Evolutionary conservation across 2,888 invertebrate species (phyloP), one percentile per base, ranked within the genome.

Genomic region (Nyleta sp.): DNA sequence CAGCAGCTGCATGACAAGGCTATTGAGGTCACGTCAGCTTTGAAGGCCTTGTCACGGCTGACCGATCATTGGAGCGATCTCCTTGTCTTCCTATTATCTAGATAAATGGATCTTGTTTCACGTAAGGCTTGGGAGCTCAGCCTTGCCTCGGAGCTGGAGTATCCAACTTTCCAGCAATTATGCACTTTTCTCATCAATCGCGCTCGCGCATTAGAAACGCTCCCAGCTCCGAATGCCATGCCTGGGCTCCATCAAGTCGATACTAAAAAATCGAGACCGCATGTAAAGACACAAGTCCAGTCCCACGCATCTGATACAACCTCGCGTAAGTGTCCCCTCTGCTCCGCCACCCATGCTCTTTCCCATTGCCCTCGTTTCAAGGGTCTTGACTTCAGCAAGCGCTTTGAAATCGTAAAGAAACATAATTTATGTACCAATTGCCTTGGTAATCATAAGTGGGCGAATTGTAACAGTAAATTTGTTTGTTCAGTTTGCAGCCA

Each of bases 91-190:
- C 42, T 78, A 15, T 55, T 70, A 0, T 35, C 74, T 6, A 52
- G 60, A 2, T 72, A 65, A 55, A 42, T 81, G 2, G 78, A 79
- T n/a, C 28, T 65, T 35, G 33, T 40, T 0, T 68, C 75, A 7
- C 67, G 81, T 1, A 31, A 60, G n/a, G 77, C 73, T 11, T 81
- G 80, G 80, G 78, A 81, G 42, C 15, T 50, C 5, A 18, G 20
- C 11, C 7, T 70, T 3, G 6, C 22, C 1, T 11, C 24, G 1
- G n/a, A 22, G 2, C 35, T 0, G 4, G 70, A 59, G 10, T 46
- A 44, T 42, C 40, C 55, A 7, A 59, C 8, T 11, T 70, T 28
- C n/a, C n/a, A 22, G 6, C 18, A 70, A 15, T 31, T 70, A 1
- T 38, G 40, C 10, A 33, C 8, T n/a, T 59, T 70, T 33, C 31